These are phyloP conservation scores for Raja brachyura DNA, from an alignment of 2,113 vertebrate species.

Conservation along the genomic window DNA sequence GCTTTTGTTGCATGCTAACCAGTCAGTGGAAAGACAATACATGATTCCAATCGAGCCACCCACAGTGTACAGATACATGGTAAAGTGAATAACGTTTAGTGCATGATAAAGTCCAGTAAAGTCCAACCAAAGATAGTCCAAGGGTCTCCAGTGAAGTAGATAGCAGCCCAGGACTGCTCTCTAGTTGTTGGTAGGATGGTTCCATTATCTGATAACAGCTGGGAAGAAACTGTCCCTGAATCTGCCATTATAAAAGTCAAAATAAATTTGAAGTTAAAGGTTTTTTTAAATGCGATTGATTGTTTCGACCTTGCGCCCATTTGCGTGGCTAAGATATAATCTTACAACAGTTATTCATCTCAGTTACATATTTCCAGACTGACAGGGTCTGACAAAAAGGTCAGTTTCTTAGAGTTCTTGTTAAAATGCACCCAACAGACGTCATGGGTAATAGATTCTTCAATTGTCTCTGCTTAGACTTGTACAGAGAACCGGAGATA, in stretches of 20 bases:
- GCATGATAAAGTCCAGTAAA: too few relatives aligned
- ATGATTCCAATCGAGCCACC: too few relatives aligned
- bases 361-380: neutral
- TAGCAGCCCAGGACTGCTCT: too few relatives aligned
- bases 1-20: too few relatives aligned
- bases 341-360: neutral
- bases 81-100: too few relatives aligned
- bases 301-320: neutral
- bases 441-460: neutral
- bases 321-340: neutral
- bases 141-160: too few relatives aligned
- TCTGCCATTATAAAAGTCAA: neutral
- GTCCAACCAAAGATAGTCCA: too few relatives aligned
- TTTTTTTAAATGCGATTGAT: neutral
- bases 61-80: too few relatives aligned
- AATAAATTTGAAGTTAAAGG: neutral
- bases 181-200: too few relatives aligned
- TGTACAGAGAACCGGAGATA: neutral
- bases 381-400: neutral
- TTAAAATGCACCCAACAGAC: neutral
- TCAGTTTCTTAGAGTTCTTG: neutral
- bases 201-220: too few relatives aligned
- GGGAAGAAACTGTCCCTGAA: too few relatives aligned
- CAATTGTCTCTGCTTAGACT: neutral
- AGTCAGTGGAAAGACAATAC: too few relatives aligned